Base-by-base conservation (phyloP, 2,113 vertebrate genomes). In the Parotia lawesii region DNA sequence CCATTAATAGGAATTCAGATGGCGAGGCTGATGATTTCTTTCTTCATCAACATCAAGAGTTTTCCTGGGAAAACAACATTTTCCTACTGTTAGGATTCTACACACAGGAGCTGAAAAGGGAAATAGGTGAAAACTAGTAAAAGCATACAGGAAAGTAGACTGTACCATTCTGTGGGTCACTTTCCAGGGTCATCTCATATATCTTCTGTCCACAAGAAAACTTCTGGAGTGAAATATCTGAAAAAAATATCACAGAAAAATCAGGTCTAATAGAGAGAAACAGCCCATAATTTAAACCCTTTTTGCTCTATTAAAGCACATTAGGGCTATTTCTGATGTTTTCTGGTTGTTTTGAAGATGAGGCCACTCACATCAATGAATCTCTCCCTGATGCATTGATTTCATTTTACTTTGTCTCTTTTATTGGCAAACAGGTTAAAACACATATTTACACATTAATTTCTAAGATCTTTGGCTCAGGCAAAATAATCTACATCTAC, bases 401-500 rank as follows among this genome's bases (percentile, higher is more conserved):
- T 95, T 91, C 45, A 83, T 91, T 95, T 89, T 65, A 80, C 47
- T 89, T 90, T 75, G 67, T 82, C 62, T 94, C 71, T 93, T 91
- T 83, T 89, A 89, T 83, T 94, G 94, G 74, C 89, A 93, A 88
- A 38, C 44, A 86, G 75, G 61, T 90, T 93, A 93, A 95, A 95
- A 74, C 64, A 87, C 37, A n/a, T 77, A 93, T 93, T 96, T 95
- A 78, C 78, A 85, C 70, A 87, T 81, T 90, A 70, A 75, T 94
- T 95, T 95, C 88, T 78, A 89, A 81, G 65, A 86, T 84, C 51
- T 91, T 91, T 95, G 95, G 86, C 95, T 96, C 70, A 72, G 57
- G 56, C 69, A 77, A 93, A 91, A 75, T 89, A 85, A 95, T 93
- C 81, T 90, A 79, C 81, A 56, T 86, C 84, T 85, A 94, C 27